Evolutionary conservation across 1,140 invertebrate genomes (phyloP).

Genomic region (Drosophila subpulchrella): DNA sequence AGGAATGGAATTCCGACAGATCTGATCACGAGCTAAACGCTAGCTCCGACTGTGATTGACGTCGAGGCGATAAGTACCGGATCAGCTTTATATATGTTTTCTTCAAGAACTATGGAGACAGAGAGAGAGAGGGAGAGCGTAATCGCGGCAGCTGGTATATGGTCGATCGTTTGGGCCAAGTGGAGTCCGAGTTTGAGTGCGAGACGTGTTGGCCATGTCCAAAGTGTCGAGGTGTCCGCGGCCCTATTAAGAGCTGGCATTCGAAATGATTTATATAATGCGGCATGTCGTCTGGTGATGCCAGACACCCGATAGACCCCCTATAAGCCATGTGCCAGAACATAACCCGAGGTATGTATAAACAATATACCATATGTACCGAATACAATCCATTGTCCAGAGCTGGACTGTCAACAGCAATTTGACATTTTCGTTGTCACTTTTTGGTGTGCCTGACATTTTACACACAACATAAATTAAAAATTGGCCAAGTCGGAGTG

Average conservation of each 20-base stretch:
- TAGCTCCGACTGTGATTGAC: conserved; percentile 49
- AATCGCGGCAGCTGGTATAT: not conserved
- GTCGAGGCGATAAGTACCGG: conserved; percentile 46
- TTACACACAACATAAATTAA: conserved; percentile 79
- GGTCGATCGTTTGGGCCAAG: not conserved
- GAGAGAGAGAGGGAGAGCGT: conserved; percentile 1
- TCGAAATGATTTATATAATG: conserved; percentile 81
- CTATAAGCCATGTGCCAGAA: conserved; percentile 16
- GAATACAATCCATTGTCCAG: conserved; percentile 53
- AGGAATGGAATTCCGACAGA: not conserved
- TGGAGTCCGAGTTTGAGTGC: conserved; percentile 1
- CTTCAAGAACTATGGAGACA: not conserved
- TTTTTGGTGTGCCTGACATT: conserved; percentile 72
- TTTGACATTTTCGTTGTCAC: conserved; percentile 77
- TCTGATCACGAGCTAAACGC: conserved; percentile 20
- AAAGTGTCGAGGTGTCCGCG: conserved; percentile 68
- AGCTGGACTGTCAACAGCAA: conserved; percentile 62
- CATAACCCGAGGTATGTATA: conserved; percentile 25
- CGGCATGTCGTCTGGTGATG: conserved; percentile 66
- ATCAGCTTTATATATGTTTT: conserved; percentile 23
- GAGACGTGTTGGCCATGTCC: conserved; percentile 67
- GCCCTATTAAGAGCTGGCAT: conserved; percentile 77
- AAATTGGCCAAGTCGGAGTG: conserved; percentile 44
- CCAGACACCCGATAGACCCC: conserved; percentile 57
- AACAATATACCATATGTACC: not conserved